Base-by-base conservation (phyloP, 1,140 invertebrate genomes). In the Trypoxylus dichotomus region DNA sequence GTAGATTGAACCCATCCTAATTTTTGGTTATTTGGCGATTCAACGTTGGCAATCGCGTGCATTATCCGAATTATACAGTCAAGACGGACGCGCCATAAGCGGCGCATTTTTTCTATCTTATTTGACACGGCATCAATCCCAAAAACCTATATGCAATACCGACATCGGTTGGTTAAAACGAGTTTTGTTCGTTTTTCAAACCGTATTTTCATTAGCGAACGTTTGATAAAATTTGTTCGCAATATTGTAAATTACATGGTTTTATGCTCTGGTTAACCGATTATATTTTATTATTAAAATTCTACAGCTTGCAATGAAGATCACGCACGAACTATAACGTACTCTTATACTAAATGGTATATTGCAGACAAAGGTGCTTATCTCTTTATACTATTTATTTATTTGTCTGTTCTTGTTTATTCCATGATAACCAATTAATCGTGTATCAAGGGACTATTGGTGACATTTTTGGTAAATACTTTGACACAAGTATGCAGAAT, bases 21-120 rank as follows among this genome's bases (percentile, higher is more conserved):
- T 68, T 68, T 68, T 68, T 68, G 60, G 60, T 27, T 68, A 68
- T 68, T 68, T 68, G 19, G 60, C 60, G 24, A 68, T 68, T 25
- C 60, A 29, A 24, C 27, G 60, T 68, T 29, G 60, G 60, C 60
- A 68, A 68, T 68, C 60, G 60, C 60, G 60, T 68, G 60, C 60
- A 68, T 68, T 68, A 68, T 68, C 60, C 60, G 60, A 68, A 68
- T 68, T 68, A 68, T 68, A 68, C 60, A 68, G 24, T 27, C 60
- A 68, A 68, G 60, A 13, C 47, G 47, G 47, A 54, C 47, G 47
- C 19, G 47, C 47, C 19, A 54, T 54, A 54, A 54, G 21, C 60
- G 60, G 13, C 24, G 11, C 27, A 27, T 24, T 68, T 68, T 24
- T 25, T 29, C 60, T 27, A 68, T 24, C 60, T 68, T 29, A 68